Evolutionary conservation across 1,140 invertebrate species (phyloP), one percentile per base, ranked within the genome.

Genomic region (Streblospio benedicti): DNA sequence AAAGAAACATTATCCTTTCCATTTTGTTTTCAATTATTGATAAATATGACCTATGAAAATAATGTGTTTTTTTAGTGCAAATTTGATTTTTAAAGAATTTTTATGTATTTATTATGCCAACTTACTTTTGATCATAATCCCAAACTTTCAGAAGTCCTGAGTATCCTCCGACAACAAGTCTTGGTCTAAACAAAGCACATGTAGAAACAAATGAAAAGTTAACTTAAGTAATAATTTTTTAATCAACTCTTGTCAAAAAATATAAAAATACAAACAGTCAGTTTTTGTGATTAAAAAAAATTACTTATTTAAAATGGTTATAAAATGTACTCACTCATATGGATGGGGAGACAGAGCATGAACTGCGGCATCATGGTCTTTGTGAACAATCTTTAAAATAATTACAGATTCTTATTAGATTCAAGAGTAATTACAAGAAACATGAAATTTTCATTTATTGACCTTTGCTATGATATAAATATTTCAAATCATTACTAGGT

Each of bases 61-160:
- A 14, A 50, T 20, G 1, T 28, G 47, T 27, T n/a, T 14, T 14
- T 23, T 27, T 16, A 50, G 14, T 50, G 28, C 1, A 14, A 23
- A 23, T 23, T 1, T 14, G 20, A 2, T 16, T 9, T 2, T 30
- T 6, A 44, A 56, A 35, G 54, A n/a, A n/a, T n/a, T n/a, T n/a
- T 49, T 57, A 28, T 51, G 35, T 4, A 16, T 50, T n/a, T 33
- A 20, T 57, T 55, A 57, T 32, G 16, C 27, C n/a, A 30, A 69
- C 70, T 67, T 70, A 73, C 75, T 74, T 77, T 57, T 68, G 71
- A 57, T 72, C 66, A 64, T 78, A 78, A 62, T 78, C 69, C 74
- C 74, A 79, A 14, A 76, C 59, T 59, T 77, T 72, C 25, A 79
- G 60, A 23, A 74, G 61, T 35, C 77, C 77, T 30, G 71, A 71